Evolutionary conservation across 2,113 vertebrate species (phyloP).

Genomic region (Nycticebus coucang): DNA sequence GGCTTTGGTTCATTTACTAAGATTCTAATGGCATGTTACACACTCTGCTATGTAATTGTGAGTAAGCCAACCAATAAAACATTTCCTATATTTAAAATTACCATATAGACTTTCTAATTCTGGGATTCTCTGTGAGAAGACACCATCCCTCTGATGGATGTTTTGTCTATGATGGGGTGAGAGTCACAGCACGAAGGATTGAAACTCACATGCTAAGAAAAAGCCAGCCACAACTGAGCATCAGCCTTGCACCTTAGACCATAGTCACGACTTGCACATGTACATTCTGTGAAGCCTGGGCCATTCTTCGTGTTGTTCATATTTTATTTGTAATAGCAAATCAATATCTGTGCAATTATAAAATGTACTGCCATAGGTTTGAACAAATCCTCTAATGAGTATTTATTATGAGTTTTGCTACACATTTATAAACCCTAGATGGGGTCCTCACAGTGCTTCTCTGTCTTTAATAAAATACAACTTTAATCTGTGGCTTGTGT

Average conservation of each 20-base stretch:
- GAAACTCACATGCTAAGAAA: not conserved
- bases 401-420: not conserved
- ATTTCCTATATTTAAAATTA: not conserved
- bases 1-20: not conserved
- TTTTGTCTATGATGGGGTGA: not conserved
- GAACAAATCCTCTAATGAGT: not conserved
- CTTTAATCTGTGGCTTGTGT: not conserved
- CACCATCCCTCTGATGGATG: not conserved
- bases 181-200: not conserved
- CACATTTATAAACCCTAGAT: not conserved
- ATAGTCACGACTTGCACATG: not conserved
- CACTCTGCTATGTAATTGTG: not conserved
- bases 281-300: not conserved
- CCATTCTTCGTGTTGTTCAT: not conserved
- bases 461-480: slow-evolving; percentile 33
- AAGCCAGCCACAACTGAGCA: not conserved
- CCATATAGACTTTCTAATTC: not conserved
- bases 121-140: not conserved
- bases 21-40: not conserved
- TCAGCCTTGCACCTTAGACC: not conserved
- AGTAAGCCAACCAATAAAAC: not conserved
- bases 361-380: not conserved
- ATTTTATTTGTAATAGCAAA: slow-evolving; percentile 31
- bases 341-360: not conserved
- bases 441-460: not conserved